phyloP scores from a whole-genome alignment of 2,797 vertebrate species.

The Phalanger gymnotis region DNA sequence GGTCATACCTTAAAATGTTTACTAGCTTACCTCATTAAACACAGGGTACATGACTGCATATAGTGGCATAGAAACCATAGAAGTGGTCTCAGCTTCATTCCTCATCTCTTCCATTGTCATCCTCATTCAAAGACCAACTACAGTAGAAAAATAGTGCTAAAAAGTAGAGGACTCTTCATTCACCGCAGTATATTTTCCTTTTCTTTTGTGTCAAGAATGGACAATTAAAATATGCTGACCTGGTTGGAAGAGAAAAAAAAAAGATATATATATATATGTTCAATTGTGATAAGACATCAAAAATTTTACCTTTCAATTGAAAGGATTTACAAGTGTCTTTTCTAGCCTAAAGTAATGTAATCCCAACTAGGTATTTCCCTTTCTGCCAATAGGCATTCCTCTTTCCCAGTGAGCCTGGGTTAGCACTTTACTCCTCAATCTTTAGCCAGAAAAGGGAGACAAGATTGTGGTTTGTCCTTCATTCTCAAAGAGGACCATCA shows the following conservation, averaged over 20 bases:
- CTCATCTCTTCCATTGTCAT: constrained; percentile 98
- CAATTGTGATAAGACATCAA: constrained; percentile 12
- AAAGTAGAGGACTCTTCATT: constrained; percentile 87
- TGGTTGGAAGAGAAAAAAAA: constrained; percentile 48
- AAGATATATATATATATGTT: constrained; percentile 21
- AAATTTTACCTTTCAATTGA: neutral
- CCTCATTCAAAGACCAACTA: constrained; percentile 93
- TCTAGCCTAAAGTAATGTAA: neutral
- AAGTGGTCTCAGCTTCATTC: constrained; percentile 95
- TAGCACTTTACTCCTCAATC: neutral
- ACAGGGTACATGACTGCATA: constrained; percentile 96
- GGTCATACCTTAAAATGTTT: neutral
- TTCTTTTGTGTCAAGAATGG: constrained; percentile 75
- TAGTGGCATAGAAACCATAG: constrained; percentile 94
- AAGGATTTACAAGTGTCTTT: neutral
- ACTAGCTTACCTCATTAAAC: constrained; percentile 91
- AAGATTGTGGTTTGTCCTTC: neutral
- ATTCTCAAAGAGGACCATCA: too few species aligned
- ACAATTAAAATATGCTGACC: constrained; percentile 64
- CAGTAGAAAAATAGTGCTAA: constrained; percentile 86
- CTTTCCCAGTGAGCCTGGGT: neutral
- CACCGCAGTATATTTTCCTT: constrained; percentile 82
- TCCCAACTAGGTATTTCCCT: neutral
- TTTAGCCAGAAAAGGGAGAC: neutral
- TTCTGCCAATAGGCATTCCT: neutral